Percentiles rank a stretch among this genome's conserved stretches.
These are phyloP conservation scores for Pseudorhombus dupliciocellatus DNA, from an alignment of 2,113 vertebrate genomes.

Conservation along the genomic window DNA sequence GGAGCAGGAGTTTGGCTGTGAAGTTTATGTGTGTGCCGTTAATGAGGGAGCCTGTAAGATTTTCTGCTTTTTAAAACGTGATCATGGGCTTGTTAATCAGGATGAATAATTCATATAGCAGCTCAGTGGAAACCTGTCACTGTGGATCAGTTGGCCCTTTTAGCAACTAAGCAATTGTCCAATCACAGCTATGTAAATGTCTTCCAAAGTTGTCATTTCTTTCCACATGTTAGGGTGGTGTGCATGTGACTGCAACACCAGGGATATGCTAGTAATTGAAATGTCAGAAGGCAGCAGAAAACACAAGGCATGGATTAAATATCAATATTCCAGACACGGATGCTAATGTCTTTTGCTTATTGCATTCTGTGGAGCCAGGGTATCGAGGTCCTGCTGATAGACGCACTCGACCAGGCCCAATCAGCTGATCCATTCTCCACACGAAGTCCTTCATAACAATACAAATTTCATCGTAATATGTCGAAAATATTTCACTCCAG, in stretches of 20 bases:
- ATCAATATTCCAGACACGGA: too few relatives aligned
- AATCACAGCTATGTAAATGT: background rate
- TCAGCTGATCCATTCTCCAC: background rate
- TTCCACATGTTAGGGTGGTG: background rate
- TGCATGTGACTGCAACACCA: background rate
- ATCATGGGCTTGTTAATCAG: slow-evolving; percentile 13
- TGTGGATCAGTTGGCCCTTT: background rate
- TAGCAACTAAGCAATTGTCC: background rate
- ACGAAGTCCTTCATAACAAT: background rate
- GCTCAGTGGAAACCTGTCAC: slow-evolving; percentile 8
- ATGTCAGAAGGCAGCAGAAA: too few relatives aligned
- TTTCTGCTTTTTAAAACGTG: slow-evolving; percentile 18
- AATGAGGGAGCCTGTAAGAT: slow-evolving; percentile 26
- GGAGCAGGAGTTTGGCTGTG: slow-evolving; percentile 25
- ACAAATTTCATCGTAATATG: background rate
- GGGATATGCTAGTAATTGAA: too few relatives aligned
- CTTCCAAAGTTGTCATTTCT: too few relatives aligned
- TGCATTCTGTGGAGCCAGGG: too few relatives aligned
- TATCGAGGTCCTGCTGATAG: too few relatives aligned
- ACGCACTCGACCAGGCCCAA: too few relatives aligned
- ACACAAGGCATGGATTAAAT: too few relatives aligned
- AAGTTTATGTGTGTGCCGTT: slow-evolving; percentile 15
- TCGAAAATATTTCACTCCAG: background rate
- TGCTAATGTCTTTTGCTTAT: too few relatives aligned
- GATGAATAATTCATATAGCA: slow-evolving; percentile 23